Percentiles rank a stretch among this genome's conserved stretches.
phyloP scores from a whole-genome alignment of 2,797 vertebrate species.

The Echiichthys vipera region DNA sequence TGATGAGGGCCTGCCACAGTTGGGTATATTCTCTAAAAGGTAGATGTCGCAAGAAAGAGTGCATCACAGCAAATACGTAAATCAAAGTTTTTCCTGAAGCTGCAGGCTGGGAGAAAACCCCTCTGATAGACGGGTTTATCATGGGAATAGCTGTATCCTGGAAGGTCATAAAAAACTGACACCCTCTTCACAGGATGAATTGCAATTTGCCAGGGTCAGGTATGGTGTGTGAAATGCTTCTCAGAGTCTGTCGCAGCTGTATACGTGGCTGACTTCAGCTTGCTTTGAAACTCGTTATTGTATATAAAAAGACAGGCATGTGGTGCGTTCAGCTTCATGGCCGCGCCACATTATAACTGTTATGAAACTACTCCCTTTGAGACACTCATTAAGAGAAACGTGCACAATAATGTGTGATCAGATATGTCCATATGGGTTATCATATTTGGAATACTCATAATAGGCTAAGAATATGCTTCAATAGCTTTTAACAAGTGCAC shows the following conservation, averaged over 20 bases:
- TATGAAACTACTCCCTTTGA: constrained; percentile 27
- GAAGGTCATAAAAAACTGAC: constrained; percentile 76
- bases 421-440: background rate
- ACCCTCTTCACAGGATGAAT: constrained; percentile 63
- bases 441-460: background rate
- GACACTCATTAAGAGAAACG: constrained; percentile 21
- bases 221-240: constrained; percentile 39
- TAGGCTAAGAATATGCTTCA: background rate
- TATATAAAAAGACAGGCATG: constrained; percentile 17
- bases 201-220: constrained; percentile 70
- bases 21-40: constrained; percentile 57
- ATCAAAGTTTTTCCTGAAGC: constrained; percentile 62
- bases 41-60: constrained; percentile 58
- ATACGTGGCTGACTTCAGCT: constrained; percentile 11
- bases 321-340: constrained; percentile 15
- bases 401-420: background rate
- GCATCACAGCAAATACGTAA: constrained; percentile 68
- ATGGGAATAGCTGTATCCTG: constrained; percentile 67
- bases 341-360: constrained; percentile 15
- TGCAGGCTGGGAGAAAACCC: constrained; percentile 58
- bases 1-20: constrained; percentile 56
- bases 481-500: background rate
- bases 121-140: constrained; percentile 69
- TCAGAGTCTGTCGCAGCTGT: constrained; percentile 12
- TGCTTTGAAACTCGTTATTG: constrained; percentile 34